Evolutionary conservation across 2,113 vertebrate species (phyloP).

Genomic region (Ascaphus truei): DNA sequence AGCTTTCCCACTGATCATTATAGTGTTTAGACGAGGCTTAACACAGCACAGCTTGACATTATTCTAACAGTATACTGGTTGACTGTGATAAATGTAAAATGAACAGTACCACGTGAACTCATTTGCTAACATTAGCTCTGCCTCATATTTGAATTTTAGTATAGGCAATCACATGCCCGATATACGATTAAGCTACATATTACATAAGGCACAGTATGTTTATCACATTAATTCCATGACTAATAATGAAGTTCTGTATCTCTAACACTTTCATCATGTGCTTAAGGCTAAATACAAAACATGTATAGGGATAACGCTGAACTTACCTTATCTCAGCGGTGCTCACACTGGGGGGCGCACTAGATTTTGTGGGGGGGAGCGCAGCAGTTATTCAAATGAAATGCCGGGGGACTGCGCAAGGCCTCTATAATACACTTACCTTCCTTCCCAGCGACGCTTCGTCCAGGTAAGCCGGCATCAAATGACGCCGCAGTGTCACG

Average conservation of each 20-base stretch:
- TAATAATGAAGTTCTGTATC: not conserved
- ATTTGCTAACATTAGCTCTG: slow-evolving; percentile 18
- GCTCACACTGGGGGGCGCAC: no score
- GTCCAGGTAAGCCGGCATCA: no score
- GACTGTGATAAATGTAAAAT: slow-evolving; percentile 27
- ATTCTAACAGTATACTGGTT: slow-evolving; percentile 25
- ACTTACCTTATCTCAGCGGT: no score
- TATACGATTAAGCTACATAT: slow-evolving; percentile 23
- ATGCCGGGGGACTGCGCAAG: no score
- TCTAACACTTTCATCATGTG: not conserved
- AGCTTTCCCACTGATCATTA: slow-evolving; percentile 32
- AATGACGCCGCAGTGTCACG: no score
- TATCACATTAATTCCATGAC: not conserved
- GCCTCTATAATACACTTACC: no score
- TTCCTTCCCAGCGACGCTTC: no score
- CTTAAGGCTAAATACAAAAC: not conserved
- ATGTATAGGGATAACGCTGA: no score
- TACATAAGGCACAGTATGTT: slow-evolving; percentile 1
- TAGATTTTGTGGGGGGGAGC: no score
- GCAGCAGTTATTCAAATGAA: no score
- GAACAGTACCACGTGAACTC: slow-evolving; percentile 12
- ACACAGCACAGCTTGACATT: slow-evolving; percentile 21
- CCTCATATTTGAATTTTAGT: slow-evolving; percentile 15
- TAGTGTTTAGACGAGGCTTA: slow-evolving; percentile 18
- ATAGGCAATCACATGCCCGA: not conserved